Conservation (phyloP, 2,113 vertebrate species). For the Melanerpes aurifrons region DNA sequence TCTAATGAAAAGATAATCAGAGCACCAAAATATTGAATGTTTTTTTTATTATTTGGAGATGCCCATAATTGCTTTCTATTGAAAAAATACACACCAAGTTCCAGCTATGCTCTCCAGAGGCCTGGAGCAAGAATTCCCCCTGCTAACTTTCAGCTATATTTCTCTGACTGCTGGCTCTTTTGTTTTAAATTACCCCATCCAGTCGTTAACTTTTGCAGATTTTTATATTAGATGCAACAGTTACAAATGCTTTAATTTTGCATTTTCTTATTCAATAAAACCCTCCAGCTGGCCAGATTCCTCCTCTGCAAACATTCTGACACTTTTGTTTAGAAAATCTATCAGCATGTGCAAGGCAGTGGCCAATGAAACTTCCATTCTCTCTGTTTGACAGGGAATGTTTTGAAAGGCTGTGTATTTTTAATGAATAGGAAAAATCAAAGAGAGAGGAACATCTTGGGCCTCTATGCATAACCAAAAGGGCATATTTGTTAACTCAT, state of each 20-base stretch:
- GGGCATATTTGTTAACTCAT: constrained; percentile 22
- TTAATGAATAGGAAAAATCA: constrained; percentile 21
- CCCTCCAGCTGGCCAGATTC: constrained; percentile 9
- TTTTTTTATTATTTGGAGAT: constrained; percentile 22
- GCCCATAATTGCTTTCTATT: neutral
- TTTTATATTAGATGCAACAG: neutral
- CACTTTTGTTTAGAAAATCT: constrained; percentile 4
- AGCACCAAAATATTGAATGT: neutral
- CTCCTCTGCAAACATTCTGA: constrained; percentile 26
- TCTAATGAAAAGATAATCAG: neutral
- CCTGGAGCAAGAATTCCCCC: neutral
- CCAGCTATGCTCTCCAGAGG: neutral
- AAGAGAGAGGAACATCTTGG: neutral
- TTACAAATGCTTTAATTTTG: constrained; percentile 28
- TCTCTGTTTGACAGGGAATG: constrained; percentile 2
- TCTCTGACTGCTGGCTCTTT: neutral
- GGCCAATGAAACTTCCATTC: constrained; percentile 31
- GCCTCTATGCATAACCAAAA: neutral
- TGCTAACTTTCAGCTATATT: neutral
- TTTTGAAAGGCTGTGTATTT: constrained; percentile 31
- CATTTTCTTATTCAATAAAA: neutral
- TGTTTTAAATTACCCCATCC: neutral
- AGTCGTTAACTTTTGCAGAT: constrained; percentile 9
- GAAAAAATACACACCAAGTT: neutral
- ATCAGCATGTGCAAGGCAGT: neutral